Evolutionary conservation across 2,888 invertebrate species (phyloP).

Genomic region (Pseudococcus jackbeardsleyi): DNA sequence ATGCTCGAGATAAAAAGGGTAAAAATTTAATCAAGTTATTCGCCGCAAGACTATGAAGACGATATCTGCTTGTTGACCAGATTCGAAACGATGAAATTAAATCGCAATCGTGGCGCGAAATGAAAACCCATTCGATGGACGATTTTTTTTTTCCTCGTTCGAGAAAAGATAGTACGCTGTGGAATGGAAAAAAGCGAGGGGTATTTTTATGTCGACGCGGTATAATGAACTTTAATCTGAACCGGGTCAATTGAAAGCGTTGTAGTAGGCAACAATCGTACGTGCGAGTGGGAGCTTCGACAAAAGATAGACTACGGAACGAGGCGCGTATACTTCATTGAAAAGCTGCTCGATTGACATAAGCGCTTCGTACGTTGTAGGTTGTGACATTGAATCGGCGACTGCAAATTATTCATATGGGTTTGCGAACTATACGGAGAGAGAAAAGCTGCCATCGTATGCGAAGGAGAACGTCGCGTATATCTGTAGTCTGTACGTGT

Average conservation of each 20-base stretch:
- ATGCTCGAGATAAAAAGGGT: neutral
- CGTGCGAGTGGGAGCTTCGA: neutral
- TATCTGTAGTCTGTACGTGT: neutral
- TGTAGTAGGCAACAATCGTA: neutral
- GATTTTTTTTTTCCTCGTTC: constrained; percentile 33
- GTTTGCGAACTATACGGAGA: neutral
- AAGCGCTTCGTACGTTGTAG: neutral
- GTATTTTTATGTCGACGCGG: constrained; percentile 24
- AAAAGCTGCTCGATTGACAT: constrained; percentile 36
- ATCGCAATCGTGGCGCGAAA: neutral
- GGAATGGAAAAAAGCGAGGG: neutral
- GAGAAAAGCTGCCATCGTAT: neutral
- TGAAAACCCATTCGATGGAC: neutral
- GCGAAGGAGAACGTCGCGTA: neutral
- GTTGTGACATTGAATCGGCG: constrained; percentile 41
- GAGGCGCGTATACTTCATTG: constrained; percentile 7
- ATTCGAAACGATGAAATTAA: constrained; percentile 47
- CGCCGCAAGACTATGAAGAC: neutral
- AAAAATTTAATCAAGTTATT: constrained; percentile 39
- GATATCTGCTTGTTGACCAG: neutral
- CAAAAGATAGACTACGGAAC: neutral
- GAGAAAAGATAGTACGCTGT: neutral
- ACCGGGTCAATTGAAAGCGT: constrained; percentile 35
- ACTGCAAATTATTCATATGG: constrained; percentile 30
- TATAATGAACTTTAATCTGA: constrained; percentile 46